phyloP scores from a whole-genome alignment of 2,113 vertebrate species.

The Apodemus sylvaticus region DNA sequence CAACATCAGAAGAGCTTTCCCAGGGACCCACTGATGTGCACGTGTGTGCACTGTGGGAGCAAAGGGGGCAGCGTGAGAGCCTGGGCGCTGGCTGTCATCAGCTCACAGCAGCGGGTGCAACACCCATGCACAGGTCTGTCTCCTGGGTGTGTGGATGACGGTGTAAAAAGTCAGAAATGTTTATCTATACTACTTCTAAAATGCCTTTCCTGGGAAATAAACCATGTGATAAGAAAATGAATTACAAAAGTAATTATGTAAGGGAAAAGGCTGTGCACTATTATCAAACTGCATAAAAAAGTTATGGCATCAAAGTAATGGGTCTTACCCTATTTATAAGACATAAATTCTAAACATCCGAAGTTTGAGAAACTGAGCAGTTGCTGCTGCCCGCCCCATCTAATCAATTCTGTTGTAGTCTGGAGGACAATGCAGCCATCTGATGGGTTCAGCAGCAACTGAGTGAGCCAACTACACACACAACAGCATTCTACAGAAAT shows the following conservation, averaged over 20 bases:
- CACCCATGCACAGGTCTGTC: neutral
- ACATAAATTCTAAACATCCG: constrained; percentile 63
- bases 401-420: constrained; percentile 77
- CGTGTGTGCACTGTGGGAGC: neutral
- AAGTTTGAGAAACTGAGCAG: constrained; percentile 75
- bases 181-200: constrained; percentile 38
- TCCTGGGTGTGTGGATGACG: neutral
- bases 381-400: constrained; percentile 62
- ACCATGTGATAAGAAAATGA: constrained; percentile 37
- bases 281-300: constrained; percentile 43
- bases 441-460: constrained; percentile 71
- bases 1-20: neutral
- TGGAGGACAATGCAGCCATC: constrained; percentile 76
- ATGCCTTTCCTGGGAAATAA: constrained; percentile 49
- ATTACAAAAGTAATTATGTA: constrained; percentile 8
- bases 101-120: neutral
- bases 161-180: neutral
- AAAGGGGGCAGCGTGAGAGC: neutral
- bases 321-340: constrained; percentile 62
- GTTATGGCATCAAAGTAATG: constrained; percentile 58
- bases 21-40: neutral
- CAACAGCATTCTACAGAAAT: constrained; percentile 80
- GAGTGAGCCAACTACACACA: constrained; percentile 67
- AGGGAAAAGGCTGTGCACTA: constrained; percentile 31
- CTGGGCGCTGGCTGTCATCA: neutral